Base-by-base conservation (phyloP, 2,888 invertebrate genomes). In the Stenichneumon culpator region DNA sequence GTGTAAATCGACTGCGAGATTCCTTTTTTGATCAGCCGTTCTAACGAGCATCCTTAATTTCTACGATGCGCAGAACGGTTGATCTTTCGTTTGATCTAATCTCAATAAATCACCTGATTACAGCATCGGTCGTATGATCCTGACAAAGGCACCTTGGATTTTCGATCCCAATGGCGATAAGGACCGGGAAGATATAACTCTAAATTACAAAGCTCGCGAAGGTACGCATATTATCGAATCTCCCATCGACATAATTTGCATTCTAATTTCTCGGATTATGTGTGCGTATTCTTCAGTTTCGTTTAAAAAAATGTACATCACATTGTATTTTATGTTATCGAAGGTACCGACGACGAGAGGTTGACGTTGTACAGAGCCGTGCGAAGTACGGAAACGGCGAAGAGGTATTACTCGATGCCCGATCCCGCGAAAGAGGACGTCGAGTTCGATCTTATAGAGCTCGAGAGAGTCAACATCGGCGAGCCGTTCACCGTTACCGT, bases 341-440 rank as follows among this genome's bases (percentile, higher is more conserved):
- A 84, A 95, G 95, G 97, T 16, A 95, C 96, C 0, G 95, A 96
- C 16, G 97, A 96, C 0, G 97, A 98, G 93, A 94, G 98, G 9
- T 93, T 97, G 84, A 96, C 97, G 1, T 94, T 98, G 39, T 96
- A 96, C 94, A 97, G 97, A 91, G 98, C 97, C 0, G 97, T 97
- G 0, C 94, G 97, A 16, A 96, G 95, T 88, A 95, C 96, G 0
- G 95, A 95, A 89, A 95, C 96, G 74, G 97, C 97, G 1, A 96
- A 96, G 94, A 95, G 95, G 87, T 96, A 96, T 90, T 96, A 96
- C 90, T 94, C 95, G 1, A 93, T 96, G 19, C 95, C 95, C 0
- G 95, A 95, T 82, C 94, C 93, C n/a, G 92, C 94, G 0, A 94
- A 95, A 36, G 96, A 95, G 87, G 97, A 97, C 90, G 94, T 97